Percentiles rank a stretch among this genome's conserved stretches.
phyloP scores from a whole-genome alignment of 2,888 invertebrate species.

The Nemoura dubitans region DNA sequence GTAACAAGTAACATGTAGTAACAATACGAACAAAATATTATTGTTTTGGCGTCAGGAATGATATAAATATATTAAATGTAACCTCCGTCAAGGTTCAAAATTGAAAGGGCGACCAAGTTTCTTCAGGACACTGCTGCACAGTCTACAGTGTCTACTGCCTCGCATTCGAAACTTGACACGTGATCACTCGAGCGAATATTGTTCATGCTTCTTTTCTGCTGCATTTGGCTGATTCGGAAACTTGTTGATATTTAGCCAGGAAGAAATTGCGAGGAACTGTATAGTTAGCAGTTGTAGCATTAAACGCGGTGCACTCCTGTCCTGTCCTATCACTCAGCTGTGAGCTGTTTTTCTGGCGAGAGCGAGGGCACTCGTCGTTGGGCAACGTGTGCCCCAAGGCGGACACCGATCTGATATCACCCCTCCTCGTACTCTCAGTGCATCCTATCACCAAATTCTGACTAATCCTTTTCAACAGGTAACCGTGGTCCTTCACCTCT shows the following conservation, averaged over 20 bases:
- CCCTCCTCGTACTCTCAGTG: too few relatives aligned
- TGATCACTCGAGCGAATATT: not conserved
- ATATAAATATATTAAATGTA: not conserved
- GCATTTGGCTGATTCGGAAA: not conserved
- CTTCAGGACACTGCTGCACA: not conserved
- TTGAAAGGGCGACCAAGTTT: not conserved
- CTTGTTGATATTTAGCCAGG: not conserved
- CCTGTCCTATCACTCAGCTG: too few relatives aligned
- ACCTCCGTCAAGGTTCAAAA: not conserved
- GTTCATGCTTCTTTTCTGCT: not conserved
- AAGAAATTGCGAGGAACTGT: not conserved
- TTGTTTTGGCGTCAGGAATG: slow-evolving; percentile 13
- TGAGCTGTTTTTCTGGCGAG: too few relatives aligned
- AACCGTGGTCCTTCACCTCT: too few relatives aligned
- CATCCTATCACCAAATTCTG: too few relatives aligned
- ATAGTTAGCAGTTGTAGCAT: not conserved
- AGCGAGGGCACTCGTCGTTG: too few relatives aligned
- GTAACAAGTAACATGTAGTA: not conserved
- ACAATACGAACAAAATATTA: not conserved
- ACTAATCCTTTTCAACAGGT: too few relatives aligned
- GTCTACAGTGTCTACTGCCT: not conserved
- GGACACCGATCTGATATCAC: too few relatives aligned
- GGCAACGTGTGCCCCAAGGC: too few relatives aligned
- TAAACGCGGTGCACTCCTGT: too few relatives aligned
- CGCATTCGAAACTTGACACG: not conserved